Conservation (phyloP, 2,888 invertebrate genomes). For the Dione vanillae region DNA sequence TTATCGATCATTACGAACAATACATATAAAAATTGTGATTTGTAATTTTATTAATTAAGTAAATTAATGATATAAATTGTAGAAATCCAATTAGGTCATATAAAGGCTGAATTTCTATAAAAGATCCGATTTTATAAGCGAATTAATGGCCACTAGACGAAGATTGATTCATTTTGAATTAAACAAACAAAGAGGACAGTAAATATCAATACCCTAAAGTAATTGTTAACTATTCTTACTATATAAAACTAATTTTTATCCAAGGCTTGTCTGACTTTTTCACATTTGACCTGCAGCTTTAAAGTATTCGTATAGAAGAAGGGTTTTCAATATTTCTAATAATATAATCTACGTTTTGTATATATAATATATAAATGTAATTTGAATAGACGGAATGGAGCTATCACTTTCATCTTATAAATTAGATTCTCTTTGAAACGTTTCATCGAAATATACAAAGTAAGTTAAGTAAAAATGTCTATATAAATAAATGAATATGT, state of each 20-base stretch:
- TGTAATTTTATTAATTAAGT: constrained; percentile 3
- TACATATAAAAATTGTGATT: background rate
- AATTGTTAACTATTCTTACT: background rate
- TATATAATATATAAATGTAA: constrained; percentile 13
- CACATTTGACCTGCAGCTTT: too few species aligned
- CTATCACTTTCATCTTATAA: constrained; percentile 30
- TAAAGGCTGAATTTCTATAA: constrained; percentile 4
- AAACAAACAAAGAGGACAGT: constrained; percentile 10
- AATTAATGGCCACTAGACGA: constrained; percentile 10
- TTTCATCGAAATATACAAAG: constrained; percentile 21
- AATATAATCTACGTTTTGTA: constrained; percentile 4
- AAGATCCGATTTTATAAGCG: background rate
- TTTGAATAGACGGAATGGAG: constrained; percentile 28
- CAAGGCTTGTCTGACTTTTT: too few species aligned
- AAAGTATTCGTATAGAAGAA: too few species aligned
- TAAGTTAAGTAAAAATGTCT: constrained; percentile 20
- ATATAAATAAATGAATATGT: background rate
- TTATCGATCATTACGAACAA: background rate
- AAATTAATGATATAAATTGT: constrained; percentile 9
- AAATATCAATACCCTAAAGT: constrained; percentile 2
- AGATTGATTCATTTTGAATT: background rate
- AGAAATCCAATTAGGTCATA: constrained; percentile 4
- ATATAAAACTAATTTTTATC: too few species aligned
- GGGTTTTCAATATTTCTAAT: background rate
- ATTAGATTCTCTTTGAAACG: constrained; percentile 27